Conservation (phyloP, 1,140 invertebrate genomes). For the Sarcophaga peregrina region DNA sequence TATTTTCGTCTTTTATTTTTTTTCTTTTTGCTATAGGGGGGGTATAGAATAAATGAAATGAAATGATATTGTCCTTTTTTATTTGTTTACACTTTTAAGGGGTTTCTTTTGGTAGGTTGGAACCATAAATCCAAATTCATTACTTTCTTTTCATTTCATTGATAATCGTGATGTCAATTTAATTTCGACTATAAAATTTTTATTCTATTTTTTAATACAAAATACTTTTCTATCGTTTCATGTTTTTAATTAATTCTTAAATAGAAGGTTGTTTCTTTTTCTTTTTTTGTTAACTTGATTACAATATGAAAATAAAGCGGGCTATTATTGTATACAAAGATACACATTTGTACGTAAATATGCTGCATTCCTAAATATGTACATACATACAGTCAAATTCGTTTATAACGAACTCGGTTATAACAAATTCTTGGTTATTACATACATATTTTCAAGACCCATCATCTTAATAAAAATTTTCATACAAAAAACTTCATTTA, state of each 20-base stretch:
- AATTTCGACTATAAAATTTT: neutral
- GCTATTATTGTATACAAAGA: slow-evolving; percentile 21
- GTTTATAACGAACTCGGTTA: too few species aligned
- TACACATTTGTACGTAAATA: neutral
- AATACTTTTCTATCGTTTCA: slow-evolving; percentile 22
- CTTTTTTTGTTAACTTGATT: slow-evolving; percentile 25
- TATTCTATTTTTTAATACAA: slow-evolving; percentile 14
- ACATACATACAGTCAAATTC: too few species aligned
- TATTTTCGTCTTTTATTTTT: too few species aligned
- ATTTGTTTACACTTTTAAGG: neutral
- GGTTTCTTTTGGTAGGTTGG: neutral
- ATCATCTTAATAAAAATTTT: too few species aligned
- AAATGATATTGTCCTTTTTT: neutral
- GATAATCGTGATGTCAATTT: slow-evolving; percentile 37
- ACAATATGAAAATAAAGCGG: slow-evolving; percentile 34
- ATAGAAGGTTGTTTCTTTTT: too few species aligned
- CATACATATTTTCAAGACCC: too few species aligned
- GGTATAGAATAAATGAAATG: neutral
- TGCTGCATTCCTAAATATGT: neutral
- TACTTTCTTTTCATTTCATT: slow-evolving; percentile 29
- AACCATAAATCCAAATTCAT: slow-evolving; percentile 28
- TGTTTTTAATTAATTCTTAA: slow-evolving; percentile 36
- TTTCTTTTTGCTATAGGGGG: neutral
- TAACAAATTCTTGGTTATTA: too few species aligned
- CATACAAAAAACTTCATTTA: too few species aligned